Evolutionary conservation across 2,113 vertebrate genomes (phyloP).

Genomic region (Arvicanthis niloticus): DNA sequence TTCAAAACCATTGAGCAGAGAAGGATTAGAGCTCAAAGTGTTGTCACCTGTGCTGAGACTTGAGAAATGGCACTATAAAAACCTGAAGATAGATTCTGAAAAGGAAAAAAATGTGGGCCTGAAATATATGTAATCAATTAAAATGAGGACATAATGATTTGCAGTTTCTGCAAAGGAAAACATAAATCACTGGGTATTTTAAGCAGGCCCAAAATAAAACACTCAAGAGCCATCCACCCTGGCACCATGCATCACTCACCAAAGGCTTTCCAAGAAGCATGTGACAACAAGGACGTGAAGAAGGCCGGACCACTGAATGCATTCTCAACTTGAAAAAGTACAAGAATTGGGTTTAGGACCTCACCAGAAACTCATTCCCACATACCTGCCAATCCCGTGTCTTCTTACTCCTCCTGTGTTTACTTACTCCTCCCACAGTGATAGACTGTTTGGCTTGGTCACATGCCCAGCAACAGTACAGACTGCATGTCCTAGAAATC

Average conservation of each 20-base stretch:
- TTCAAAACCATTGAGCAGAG: background rate
- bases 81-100: conserved; percentile 15
- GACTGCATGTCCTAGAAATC: background rate
- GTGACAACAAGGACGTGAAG: background rate
- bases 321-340: background rate
- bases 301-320: background rate
- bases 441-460: too few species aligned
- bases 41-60: background rate
- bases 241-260: background rate
- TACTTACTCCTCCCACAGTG: background rate
- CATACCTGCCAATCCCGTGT: background rate
- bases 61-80: background rate
- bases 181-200: conserved; percentile 56
- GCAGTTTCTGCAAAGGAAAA: conserved; percentile 51
- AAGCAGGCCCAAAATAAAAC: conserved; percentile 60
- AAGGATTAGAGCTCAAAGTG: background rate
- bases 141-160: conserved; percentile 50
- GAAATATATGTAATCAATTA: conserved; percentile 61
- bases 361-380: background rate
- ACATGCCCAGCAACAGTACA: background rate
- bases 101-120: conserved; percentile 47
- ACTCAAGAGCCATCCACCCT: conserved; percentile 1
- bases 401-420: too few species aligned
- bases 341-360: background rate
- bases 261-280: conserved; percentile 21